phyloP scores from a whole-genome alignment of 2,888 invertebrate genomes.

The Melanostoma scalare region DNA sequence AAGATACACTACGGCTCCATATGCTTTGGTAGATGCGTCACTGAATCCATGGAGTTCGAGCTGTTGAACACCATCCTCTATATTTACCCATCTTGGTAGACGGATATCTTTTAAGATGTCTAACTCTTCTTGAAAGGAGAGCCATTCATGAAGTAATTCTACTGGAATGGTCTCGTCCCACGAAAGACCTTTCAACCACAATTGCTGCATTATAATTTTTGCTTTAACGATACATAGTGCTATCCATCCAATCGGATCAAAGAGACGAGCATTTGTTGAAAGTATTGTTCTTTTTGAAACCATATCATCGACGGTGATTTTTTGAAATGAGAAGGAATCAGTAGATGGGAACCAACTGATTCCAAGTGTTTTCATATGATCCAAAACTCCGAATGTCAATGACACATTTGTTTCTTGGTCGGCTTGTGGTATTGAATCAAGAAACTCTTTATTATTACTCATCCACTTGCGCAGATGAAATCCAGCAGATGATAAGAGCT shows the following conservation, averaged over 20 bases:
- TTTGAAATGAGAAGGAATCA: constrained; percentile 7
- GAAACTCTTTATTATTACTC: constrained; percentile 4
- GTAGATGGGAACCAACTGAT: constrained; percentile 12
- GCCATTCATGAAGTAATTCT: background rate
- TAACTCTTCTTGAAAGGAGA: constrained; percentile 6
- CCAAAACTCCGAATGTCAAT: background rate
- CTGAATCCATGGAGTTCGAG: constrained; percentile 43
- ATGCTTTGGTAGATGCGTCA: constrained; percentile 48
- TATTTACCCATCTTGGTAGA: constrained; percentile 7
- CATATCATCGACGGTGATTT: background rate
- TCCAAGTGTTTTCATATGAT: constrained; percentile 7
- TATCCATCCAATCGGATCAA: constrained; percentile 9
- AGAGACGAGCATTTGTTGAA: constrained; percentile 11
- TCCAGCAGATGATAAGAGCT: too few relatives aligned
- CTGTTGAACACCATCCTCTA: background rate
- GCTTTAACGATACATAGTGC: background rate
- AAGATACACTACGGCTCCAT: constrained; percentile 21
- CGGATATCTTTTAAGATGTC: constrained; percentile 1
- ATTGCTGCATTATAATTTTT: constrained; percentile 6
- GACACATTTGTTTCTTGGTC: background rate
- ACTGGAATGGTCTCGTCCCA: too few relatives aligned
- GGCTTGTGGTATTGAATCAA: background rate
- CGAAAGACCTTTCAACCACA: constrained; percentile 10
- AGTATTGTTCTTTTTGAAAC: constrained; percentile 13
- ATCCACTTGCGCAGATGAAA: constrained; percentile 26